Conservation (phyloP, 2,797 vertebrate species). For the Arrhamphus sclerolepis region DNA sequence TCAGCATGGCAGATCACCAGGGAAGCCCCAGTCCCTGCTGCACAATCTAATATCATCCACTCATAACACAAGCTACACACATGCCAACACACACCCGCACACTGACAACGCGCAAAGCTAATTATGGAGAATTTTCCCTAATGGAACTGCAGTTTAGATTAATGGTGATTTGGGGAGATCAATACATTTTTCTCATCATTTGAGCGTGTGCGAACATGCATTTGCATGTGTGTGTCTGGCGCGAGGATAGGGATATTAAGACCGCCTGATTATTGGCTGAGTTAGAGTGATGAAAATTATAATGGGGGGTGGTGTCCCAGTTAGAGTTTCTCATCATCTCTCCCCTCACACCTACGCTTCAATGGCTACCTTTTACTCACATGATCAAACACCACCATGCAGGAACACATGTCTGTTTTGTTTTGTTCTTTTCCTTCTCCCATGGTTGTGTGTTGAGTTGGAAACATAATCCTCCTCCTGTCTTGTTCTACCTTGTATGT, state of each 20-base stretch:
- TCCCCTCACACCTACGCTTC: constrained; percentile 51
- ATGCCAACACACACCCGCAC: constrained; percentile 17
- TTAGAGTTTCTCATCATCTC: constrained; percentile 60
- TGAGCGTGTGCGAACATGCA: constrained; percentile 48
- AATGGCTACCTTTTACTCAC: constrained; percentile 46
- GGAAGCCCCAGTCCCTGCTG: constrained; percentile 73
- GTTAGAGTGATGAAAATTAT: constrained; percentile 58
- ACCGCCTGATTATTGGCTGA: constrained; percentile 70
- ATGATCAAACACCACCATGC: constrained; percentile 46
- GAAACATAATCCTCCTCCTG: constrained; percentile 37
- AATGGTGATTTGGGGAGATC: constrained; percentile 80
- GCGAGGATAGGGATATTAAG: constrained; percentile 69
- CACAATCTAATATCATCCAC: constrained; percentile 77
- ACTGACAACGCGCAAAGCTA: constrained; percentile 63
- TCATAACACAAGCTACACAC: constrained; percentile 60
- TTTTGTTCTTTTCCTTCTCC: constrained; percentile 22
- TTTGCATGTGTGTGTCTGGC: constrained; percentile 46
- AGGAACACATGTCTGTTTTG: constrained; percentile 19
- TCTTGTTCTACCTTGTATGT: constrained; percentile 27
- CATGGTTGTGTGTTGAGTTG: constrained; percentile 46
- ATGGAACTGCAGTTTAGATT: constrained; percentile 81
- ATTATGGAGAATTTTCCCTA: constrained; percentile 81
- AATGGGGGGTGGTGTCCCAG: constrained; percentile 64
- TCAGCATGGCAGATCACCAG: constrained; percentile 74
- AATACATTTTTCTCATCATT: constrained; percentile 77